These are phyloP conservation scores for Leistus spinibarbis DNA, from an alignment of 2,888 invertebrate species.

Conservation along the genomic window DNA sequence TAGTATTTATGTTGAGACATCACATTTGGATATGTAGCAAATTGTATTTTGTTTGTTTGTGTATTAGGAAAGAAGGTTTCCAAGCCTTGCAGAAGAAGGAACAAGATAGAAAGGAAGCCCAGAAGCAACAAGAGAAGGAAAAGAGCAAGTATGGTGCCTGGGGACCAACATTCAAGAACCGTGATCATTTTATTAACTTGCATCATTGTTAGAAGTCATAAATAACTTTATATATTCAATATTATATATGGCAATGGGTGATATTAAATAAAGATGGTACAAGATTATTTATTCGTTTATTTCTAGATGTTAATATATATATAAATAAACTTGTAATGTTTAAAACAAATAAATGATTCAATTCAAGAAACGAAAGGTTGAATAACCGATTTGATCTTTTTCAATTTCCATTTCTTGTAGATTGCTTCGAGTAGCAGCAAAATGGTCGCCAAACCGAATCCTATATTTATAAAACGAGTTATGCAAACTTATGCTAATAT, in stretches of 20 bases:
- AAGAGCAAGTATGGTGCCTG: constrained; percentile 63
- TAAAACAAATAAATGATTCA: not conserved
- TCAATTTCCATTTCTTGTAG: constrained; percentile 13
- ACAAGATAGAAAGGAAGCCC: constrained; percentile 50
- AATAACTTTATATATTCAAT: constrained; percentile 14
- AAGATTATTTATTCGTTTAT: constrained; percentile 28
- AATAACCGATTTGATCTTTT: constrained; percentile 30
- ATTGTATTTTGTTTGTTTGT: not conserved
- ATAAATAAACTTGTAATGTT: not conserved
- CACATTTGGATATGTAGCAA: not conserved
- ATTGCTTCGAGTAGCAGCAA: constrained; percentile 22
- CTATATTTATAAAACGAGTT: constrained; percentile 25
- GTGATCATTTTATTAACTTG: constrained; percentile 73
- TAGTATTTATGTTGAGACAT: not conserved
- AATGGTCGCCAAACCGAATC: constrained; percentile 13
- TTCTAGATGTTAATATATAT: constrained; percentile 10
- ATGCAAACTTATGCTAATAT: constrained; percentile 11
- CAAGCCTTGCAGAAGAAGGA: constrained; percentile 53
- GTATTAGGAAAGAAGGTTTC: constrained; percentile 52
- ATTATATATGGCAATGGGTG: constrained; percentile 29
- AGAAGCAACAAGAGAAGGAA: constrained; percentile 55
- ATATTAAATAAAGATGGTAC: constrained; percentile 35
- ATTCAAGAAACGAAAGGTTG: constrained; percentile 28
- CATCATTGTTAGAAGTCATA: constrained; percentile 61
- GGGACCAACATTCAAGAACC: constrained; percentile 77